Conservation (phyloP, 2,113 vertebrate species). For the Hippocampus abdominalis region DNA sequence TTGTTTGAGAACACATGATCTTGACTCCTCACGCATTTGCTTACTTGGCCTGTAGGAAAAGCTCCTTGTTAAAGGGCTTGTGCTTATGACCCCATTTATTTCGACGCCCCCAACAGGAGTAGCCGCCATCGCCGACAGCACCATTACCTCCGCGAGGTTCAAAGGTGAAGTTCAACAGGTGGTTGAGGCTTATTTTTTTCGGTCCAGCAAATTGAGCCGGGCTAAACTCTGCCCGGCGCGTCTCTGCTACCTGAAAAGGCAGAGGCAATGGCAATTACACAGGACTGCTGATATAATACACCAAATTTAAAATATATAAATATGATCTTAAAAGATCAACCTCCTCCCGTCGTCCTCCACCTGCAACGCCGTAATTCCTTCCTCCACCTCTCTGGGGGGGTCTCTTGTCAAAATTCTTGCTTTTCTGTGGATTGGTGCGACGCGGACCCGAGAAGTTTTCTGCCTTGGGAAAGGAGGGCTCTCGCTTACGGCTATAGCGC, state of each 20-base stretch:
- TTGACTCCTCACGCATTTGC: constrained; percentile 22
- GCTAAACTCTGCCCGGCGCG: constrained; percentile 94
- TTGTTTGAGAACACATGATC: background rate
- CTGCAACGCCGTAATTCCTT: constrained; percentile 83
- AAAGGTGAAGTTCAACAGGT: constrained; percentile 98
- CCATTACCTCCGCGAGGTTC: constrained; percentile 90
- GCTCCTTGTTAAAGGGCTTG: constrained; percentile 98
- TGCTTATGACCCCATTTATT: constrained; percentile 95
- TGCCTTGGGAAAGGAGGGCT: constrained; percentile 87
- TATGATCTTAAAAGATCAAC: constrained; percentile 61
- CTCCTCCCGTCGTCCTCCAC: constrained; percentile 98
- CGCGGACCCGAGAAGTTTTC: constrained; percentile 86
- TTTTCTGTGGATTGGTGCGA: constrained; percentile 97
- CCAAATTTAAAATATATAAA: background rate
- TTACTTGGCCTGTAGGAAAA: constrained; percentile 98
- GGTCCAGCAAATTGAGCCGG: constrained; percentile 97
- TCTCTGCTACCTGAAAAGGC: constrained; percentile 89
- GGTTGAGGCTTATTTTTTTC: constrained; percentile 97
- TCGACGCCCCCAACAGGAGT: constrained; percentile 88
- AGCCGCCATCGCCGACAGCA: constrained; percentile 78
- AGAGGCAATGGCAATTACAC: background rate
- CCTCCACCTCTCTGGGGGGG: constrained; percentile 88
- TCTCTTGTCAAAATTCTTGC: constrained; percentile 99
- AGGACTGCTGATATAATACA: background rate
- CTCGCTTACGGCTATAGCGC: constrained; percentile 90